Evolutionary conservation across 2,888 invertebrate genomes (phyloP).

Genomic region (Euspilapteryx auroguttella): DNA sequence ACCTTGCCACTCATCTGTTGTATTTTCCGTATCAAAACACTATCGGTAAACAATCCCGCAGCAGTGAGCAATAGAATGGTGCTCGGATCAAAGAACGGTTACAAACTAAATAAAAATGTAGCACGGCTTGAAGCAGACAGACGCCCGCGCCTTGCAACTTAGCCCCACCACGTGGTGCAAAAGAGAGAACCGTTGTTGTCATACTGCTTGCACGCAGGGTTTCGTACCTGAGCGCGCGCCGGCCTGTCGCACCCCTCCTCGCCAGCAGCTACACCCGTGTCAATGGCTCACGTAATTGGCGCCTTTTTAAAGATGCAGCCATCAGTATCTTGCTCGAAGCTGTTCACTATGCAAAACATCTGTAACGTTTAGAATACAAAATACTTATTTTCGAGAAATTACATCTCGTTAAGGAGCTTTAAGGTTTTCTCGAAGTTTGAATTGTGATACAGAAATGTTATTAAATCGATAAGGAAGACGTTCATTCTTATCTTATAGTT

Average conservation of each 20-base stretch:
- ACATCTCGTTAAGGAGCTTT: no score
- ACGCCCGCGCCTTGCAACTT: conserved; percentile 46
- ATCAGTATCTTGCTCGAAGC: conserved; percentile 7
- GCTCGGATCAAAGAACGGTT: conserved; percentile 35
- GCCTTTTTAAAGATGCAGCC: no score
- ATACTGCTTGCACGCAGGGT: conserved; percentile 16
- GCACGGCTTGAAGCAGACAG: conserved; percentile 34
- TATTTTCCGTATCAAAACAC: conserved; percentile 37
- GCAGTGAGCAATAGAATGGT: conserved; percentile 14
- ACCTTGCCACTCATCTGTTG: conserved; percentile 52
- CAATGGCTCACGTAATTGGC: conserved; percentile 35
- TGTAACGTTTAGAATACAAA: no score
- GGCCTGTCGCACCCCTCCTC: conserved; percentile 25
- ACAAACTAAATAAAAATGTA: conserved; percentile 61
- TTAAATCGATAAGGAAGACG: no score
- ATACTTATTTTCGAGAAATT: no score
- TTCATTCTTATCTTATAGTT: no score
- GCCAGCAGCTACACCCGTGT: conserved; percentile 43
- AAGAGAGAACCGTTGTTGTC: conserved; percentile 17
- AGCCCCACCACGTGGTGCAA: conserved; percentile 49
- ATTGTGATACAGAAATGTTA: no score
- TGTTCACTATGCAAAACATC: conserved; percentile 6
- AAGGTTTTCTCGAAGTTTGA: no score
- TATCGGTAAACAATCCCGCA: conserved; percentile 22
- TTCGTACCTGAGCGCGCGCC: conserved; percentile 55